Conservation (phyloP, 2,888 invertebrate genomes). For the Copidosoma aretas region DNA sequence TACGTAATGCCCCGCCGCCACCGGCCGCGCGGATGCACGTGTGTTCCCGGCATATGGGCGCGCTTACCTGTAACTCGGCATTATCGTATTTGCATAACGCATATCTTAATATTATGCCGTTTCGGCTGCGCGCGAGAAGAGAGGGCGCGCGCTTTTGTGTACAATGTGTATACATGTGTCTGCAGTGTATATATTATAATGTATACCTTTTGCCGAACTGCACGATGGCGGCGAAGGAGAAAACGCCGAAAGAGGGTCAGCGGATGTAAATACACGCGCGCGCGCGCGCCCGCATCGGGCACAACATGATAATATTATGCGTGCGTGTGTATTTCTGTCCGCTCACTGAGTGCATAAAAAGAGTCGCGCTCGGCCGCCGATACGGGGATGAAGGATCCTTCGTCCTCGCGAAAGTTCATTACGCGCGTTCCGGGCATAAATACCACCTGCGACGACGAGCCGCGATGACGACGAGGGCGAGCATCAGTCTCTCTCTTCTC, state of each 20-base stretch:
- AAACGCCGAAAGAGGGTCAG: not conserved
- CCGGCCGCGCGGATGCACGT: too few species aligned
- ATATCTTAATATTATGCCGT: slow-evolving; percentile 47
- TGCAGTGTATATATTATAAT: too few species aligned
- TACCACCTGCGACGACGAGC: slow-evolving; percentile 37
- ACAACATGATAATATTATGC: too few species aligned
- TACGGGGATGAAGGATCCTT: not conserved
- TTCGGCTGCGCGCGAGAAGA: not conserved
- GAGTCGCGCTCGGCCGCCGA: too few species aligned
- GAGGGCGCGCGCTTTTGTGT: not conserved
- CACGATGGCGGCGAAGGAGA: too few species aligned
- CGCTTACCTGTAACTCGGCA: slow-evolving; percentile 40
- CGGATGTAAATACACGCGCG: not conserved
- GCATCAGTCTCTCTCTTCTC: not conserved
- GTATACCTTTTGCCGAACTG: not conserved
- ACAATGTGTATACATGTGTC: not conserved
- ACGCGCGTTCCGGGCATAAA: slow-evolving; percentile 31
- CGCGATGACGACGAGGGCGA: not conserved
- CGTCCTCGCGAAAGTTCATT: slow-evolving; percentile 7
- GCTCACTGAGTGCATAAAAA: too few species aligned
- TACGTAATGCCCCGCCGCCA: too few species aligned
- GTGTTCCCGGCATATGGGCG: not conserved
- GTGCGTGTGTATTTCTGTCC: too few species aligned
- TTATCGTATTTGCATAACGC: slow-evolving; percentile 47
- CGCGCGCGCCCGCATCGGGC: not conserved